A percentile compares a stretch with the other conserved stretches of the same genome.
Evolutionary conservation across 2,113 vertebrate genomes (phyloP).

Genomic region (Plecturocebus donacophilus): DNA sequence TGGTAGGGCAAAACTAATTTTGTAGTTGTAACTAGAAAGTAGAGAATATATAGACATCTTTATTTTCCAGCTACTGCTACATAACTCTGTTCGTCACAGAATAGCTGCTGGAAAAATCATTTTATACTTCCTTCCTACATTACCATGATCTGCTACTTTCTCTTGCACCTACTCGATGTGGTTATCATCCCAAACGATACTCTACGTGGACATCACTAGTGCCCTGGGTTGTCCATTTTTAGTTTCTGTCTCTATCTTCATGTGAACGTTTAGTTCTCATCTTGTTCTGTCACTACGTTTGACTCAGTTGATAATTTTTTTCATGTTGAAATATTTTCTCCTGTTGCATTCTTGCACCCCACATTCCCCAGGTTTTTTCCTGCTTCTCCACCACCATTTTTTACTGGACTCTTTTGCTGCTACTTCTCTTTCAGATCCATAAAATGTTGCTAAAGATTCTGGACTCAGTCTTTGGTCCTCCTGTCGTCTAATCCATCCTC

Average conservation of each 20-base stretch:
- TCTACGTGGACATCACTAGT: too few species aligned
- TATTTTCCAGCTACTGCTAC: neutral
- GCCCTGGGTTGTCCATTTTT: neutral
- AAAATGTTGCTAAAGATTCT: neutral
- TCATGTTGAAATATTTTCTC: slow-evolving; percentile 8
- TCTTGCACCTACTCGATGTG: fast-evolving
- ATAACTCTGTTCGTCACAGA: neutral
- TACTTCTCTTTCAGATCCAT: neutral
- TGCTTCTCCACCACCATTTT: neutral
- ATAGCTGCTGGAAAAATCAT: neutral
- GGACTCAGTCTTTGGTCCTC: neutral
- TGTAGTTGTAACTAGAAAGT: neutral
- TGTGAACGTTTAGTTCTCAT: neutral
- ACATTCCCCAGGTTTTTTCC: neutral
- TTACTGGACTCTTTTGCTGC: neutral
- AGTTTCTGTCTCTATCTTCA: neutral
- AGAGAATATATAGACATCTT: neutral
- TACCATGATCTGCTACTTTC: neutral
- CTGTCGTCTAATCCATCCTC: neutral
- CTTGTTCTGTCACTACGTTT: neutral
- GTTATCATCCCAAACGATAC: too few species aligned
- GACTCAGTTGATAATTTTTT: neutral
- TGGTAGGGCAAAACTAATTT: neutral
- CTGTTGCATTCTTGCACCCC: neutral
- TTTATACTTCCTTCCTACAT: neutral